Conservation (phyloP, 1,140 invertebrate species). For the Himalopsyche phryganea region DNA sequence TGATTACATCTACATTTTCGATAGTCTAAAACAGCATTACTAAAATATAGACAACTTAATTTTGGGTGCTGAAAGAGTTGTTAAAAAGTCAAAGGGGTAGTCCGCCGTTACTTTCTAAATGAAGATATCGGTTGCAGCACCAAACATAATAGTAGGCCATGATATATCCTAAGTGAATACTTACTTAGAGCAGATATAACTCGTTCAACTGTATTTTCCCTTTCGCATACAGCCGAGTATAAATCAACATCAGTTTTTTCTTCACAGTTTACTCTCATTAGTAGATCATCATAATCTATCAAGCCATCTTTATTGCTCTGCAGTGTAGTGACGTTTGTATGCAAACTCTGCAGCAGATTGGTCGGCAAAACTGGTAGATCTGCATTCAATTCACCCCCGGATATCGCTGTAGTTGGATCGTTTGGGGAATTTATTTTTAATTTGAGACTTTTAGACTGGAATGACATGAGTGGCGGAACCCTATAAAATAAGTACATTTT, state of each 20-base stretch:
- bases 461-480: conserved; percentile 25
- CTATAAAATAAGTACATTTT: conserved; percentile 20
- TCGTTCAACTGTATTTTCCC: conserved; percentile 37
- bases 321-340: conserved; percentile 37
- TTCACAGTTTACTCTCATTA: conserved; percentile 5
- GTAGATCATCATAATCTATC: conserved; percentile 24
- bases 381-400: neutral
- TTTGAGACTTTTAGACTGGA: conserved; percentile 13
- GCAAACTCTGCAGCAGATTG: conserved; percentile 38
- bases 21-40: too few relatives aligned
- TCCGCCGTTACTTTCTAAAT: too few relatives aligned
- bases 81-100: too few relatives aligned
- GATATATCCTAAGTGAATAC: conserved; percentile 1
- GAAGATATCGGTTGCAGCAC: conserved; percentile 19
- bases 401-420: neutral
- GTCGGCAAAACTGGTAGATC: conserved; percentile 39
- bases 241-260: conserved; percentile 30
- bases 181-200: conserved; percentile 43
- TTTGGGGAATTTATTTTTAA: neutral
- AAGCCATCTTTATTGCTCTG: conserved; percentile 27
- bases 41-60: too few relatives aligned
- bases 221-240: conserved; percentile 38
- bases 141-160: conserved; percentile 7
- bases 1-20: too few relatives aligned
- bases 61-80: too few relatives aligned